A percentile compares a stretch with the other conserved stretches of the same genome.
Conservation (phyloP, 2,113 vertebrate genomes). For the Illadopsis cleaveri region DNA sequence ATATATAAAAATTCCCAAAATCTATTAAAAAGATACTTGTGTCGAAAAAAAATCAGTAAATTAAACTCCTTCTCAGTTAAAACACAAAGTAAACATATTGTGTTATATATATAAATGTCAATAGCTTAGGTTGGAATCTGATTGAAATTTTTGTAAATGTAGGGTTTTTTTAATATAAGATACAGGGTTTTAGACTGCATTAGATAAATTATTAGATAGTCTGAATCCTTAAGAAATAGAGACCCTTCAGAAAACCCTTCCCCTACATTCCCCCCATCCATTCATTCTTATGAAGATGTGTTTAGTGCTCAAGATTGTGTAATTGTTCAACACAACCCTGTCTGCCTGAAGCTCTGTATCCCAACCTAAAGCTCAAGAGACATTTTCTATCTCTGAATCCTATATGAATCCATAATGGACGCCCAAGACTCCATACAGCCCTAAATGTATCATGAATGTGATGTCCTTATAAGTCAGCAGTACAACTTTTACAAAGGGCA, state of each 20-base stretch:
- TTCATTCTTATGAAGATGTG: not conserved
- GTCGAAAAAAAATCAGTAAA: not conserved
- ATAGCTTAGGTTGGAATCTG: not conserved
- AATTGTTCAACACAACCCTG: not conserved
- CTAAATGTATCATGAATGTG: not conserved
- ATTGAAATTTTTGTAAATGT: not conserved
- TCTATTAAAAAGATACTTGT: not conserved
- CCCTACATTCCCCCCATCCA: not conserved
- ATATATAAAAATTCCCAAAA: not conserved
- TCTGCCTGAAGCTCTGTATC: not conserved
- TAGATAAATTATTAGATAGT: not conserved
- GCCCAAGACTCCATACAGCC: not conserved
- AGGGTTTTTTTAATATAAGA: not conserved
- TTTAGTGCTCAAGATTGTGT: not conserved
- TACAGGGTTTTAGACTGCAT: not conserved
- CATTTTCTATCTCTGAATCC: not conserved
- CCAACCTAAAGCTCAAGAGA: not conserved
- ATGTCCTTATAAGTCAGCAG: slow-evolving; percentile 37
- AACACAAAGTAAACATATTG: not conserved
- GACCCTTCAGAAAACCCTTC: not conserved
- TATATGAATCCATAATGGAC: not conserved
- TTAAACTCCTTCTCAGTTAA: not conserved
- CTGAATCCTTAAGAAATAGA: not conserved
- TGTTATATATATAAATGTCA: not conserved
- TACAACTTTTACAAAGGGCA: slow-evolving; percentile 36